Evolutionary conservation across 2,888 invertebrate species (phyloP), one percentile per base, ranked within the genome.

Genomic region (Ceraclea dissimilis): DNA sequence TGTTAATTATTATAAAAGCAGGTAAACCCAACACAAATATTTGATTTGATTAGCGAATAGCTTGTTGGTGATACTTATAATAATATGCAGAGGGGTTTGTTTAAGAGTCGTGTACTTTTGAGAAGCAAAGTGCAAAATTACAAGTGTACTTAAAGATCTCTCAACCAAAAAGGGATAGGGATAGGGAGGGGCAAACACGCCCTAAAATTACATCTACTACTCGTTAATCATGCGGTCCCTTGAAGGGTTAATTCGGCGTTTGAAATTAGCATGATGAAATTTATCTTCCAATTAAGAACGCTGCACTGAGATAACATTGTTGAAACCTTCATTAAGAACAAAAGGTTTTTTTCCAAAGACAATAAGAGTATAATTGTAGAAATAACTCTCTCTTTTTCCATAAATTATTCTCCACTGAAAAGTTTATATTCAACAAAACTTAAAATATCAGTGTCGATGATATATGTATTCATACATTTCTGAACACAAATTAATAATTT

Each of bases 211-310:
- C 49, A 57, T 52, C 56, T 48, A 39, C 26, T 18, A 48, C 56
- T 57, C 60, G 60, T 60, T 60, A 56, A 60, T 60, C 60, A 58
- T 60, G 54, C 58, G 56, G 53, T 51, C 58, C 60, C 54, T 58
- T 58, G 17, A 34, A 52, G 59, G 60, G 60, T 60, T 60, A 60
- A 60, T 58, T 58, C 56, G 56, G 34, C 52, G 31, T 58, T 56
- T 57, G 43, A 56, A 58, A 60, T 60, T 60, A 53, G 60, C 60
- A 60, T 58, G 58, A 60, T 16, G 39, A 39, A 39, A 39, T 39
- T 39, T 39, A 39, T 39, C 39, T 39, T 39, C 11, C 26, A 21
- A 49, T 49, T 22, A 49, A 21, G 21, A 21, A 21, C 26, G n/a
- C 26, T 21, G 22, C 21, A 2, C 20, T 8, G 2, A 21, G 16